Percentiles rank a stretch among this genome's conserved stretches.
Evolutionary conservation across 1,140 invertebrate species (phyloP).

Genomic region (Trichonephila inaurata): DNA sequence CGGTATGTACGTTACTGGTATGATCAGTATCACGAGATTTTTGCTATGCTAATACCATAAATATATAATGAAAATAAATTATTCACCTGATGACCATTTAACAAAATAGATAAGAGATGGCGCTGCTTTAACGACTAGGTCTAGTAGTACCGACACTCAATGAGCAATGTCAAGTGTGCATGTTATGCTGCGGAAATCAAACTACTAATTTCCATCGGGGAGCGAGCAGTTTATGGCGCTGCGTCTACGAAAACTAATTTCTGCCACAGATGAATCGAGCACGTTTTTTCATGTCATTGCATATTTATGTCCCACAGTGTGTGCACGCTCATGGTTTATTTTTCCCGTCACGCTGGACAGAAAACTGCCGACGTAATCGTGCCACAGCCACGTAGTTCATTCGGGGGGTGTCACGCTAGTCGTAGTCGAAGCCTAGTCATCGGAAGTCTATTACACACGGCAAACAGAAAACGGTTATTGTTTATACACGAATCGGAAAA

Average conservation of each 20-base stretch:
- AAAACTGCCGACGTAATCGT: background rate
- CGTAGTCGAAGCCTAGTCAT: background rate
- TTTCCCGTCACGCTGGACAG: background rate
- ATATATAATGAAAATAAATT: too few species aligned
- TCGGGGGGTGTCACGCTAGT: background rate
- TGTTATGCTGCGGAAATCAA: background rate
- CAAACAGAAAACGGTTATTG: constrained; percentile 6
- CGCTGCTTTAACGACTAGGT: too few species aligned
- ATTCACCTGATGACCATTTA: too few species aligned
- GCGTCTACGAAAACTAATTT: background rate
- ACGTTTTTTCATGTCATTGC: background rate
- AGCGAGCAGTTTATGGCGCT: background rate
- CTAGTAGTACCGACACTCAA: too few species aligned
- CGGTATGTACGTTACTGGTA: too few species aligned
- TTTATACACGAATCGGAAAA: background rate
- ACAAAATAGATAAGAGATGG: too few species aligned
- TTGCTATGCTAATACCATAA: too few species aligned
- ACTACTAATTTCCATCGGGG: background rate
- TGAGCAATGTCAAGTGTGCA: background rate
- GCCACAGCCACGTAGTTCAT: background rate
- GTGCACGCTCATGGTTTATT: background rate
- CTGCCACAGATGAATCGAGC: background rate
- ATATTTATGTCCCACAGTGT: background rate
- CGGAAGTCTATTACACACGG: background rate
- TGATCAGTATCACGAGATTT: too few species aligned